Evolutionary conservation across 2,888 invertebrate species (phyloP), one percentile per base, ranked within the genome.

Genomic region (Euphydryas editha): DNA sequence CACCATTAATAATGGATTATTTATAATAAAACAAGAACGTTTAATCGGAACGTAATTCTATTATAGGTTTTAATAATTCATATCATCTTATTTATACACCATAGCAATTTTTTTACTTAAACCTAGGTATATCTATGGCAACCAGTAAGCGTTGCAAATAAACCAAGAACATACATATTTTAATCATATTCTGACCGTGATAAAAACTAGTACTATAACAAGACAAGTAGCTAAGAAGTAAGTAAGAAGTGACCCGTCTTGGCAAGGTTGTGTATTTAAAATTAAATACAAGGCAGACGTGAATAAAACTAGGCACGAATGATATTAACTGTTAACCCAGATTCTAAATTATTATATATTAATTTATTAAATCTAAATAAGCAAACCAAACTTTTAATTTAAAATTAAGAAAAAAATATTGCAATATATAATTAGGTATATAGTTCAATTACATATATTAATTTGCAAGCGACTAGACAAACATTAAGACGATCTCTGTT

Each of bases 291-390:
- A 74, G 73, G 70, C 62, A 69, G 72, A 72, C 69, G 61, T 68
- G 70, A 71, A 68, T 69, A 67, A 70, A 74, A 72, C 73, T 76
- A 68, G 61, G 63, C 59, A 68, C 59, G 15, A 75, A 76, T 78
- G 75, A 74, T 77, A 75, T 73, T 72, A 73, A 73, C 75, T 73
- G 70, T 74, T 76, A 75, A 73, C 75, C 78, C 70, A 75, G 74
- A 75, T 76, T 66, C 65, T 62, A 68, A 46, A 42, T 44, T 44
- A 59, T 30, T 5, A 30, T 30, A 30, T 30, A 30, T 30, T 30
- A 7, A n/a, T 30, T 30, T 30, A 30, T 8, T 30, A 7, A 8
- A 30, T 7, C 30, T 8, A 30, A 30, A 30, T 30, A 8, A 30
- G 6, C 30, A 30, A 30, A 30, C 30, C 30, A 30, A 30, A 30